A percentile compares a stretch with the other conserved stretches of the same genome.
Conservation (phyloP, 2,113 vertebrate genomes). For the Lepidothrix coronata region DNA sequence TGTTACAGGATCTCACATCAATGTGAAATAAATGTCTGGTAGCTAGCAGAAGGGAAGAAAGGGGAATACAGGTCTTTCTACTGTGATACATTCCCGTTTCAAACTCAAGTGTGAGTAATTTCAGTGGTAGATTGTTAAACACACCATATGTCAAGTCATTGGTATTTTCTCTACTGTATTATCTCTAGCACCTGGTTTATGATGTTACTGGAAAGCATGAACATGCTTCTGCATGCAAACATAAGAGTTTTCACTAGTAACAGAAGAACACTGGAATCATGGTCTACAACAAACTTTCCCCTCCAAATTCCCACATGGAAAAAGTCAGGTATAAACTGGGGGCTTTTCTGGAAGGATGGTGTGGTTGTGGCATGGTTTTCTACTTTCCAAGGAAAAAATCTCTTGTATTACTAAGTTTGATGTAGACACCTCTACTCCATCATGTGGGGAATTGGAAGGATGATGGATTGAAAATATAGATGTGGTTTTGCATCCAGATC, state of each 20-base stretch:
- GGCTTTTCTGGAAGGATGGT: not conserved
- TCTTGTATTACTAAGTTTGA: not conserved
- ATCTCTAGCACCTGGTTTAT: slow-evolving; percentile 46
- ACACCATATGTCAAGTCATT: not conserved
- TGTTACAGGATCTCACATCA: slow-evolving; percentile 19
- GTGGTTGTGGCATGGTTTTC: not conserved
- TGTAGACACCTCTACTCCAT: not conserved
- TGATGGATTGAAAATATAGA: not conserved
- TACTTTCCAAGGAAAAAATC: not conserved
- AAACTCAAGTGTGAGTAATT: not conserved
- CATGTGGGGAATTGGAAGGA: not conserved
- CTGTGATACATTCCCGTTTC: not conserved
- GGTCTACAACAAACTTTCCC: not conserved
- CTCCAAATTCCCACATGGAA: not conserved
- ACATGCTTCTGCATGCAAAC: not conserved
- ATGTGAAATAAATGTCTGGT: slow-evolving; percentile 24
- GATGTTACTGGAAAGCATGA: slow-evolving; percentile 24
- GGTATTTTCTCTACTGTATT: slow-evolving; percentile 29
- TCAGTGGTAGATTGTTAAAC: slow-evolving; percentile 15
- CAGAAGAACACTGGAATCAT: not conserved
- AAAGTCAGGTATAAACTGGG: not conserved
- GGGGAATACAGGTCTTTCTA: not conserved
- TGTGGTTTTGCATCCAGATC: not conserved
- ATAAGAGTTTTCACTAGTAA: not conserved
- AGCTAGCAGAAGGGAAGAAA: slow-evolving; percentile 1